Base-by-base conservation (phyloP, 2,797 vertebrate genomes). In the Phrynocephalus vlangalii region DNA sequence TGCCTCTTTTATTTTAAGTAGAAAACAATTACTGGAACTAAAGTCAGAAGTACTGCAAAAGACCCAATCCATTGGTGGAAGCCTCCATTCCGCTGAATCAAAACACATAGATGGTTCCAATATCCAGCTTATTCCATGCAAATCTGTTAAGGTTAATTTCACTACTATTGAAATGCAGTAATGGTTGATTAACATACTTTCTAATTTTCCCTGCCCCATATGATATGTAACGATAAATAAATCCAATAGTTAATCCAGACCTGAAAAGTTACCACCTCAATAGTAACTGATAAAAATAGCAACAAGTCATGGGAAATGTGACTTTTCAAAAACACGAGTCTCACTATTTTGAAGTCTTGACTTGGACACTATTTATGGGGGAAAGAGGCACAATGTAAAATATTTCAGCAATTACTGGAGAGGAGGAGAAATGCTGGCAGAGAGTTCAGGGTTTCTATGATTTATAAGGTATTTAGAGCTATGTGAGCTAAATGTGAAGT, bases 351-450 rank as follows among this genome's bases (percentile, higher is more conserved):
- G 1, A 4, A 56, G 8, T 38, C 11, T 68, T 66, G n/a, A 79
- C 11, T 68, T 66, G n/a, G 77, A 86, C 79, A 79, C 0, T 0
- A 30, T 1, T 5, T 24, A 76, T 16, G 0, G 18, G 66, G 76
- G 1, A 9, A 86, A 88, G 0, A 0, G 0, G n/a, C 10, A 66
- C 20, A 38, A 24, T 66, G 60, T 81, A 38, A 24, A 18, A 11
- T 78, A 78, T 28, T 52, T 26, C 60, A 18, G 15, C 60, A 20
- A 63, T 63, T 16, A 63, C 60, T 63, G 18, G 60, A 63, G 60
- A 20, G 60, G 60, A 56, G 56, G 48, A 24, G 1, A 20, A 18
- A 22, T n/a, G 30, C 9, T 13, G 16, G 52, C 13, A 72, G n/a
- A 72, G 33, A 9, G 28, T 18, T 30, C 2, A 2, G 2, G 33